phyloP scores from a whole-genome alignment of 2,113 vertebrate species.

The Ailuropoda melanoleuca region DNA sequence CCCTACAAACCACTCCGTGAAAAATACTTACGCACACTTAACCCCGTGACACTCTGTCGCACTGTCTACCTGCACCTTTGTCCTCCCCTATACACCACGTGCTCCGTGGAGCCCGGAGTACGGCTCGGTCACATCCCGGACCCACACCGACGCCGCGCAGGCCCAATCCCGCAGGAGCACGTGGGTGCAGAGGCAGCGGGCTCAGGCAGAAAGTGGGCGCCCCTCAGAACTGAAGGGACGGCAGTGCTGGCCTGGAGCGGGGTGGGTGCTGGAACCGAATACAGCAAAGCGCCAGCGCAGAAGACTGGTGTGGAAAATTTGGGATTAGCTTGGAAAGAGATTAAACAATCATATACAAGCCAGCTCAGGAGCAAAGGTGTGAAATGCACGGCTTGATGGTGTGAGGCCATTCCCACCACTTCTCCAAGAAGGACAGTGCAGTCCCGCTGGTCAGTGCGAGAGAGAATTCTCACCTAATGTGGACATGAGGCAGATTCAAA shows the following conservation, averaged over 20 bases:
- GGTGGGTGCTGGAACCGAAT: neutral
- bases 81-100: rapidly evolving
- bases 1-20: neutral
- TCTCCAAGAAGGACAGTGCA: neutral
- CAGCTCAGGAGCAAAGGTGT: neutral
- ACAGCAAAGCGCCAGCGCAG: neutral
- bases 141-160: rapidly evolving
- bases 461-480: neutral
- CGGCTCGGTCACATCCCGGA: rapidly evolving
- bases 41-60: rapidly evolving
- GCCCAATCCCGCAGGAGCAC: rapidly evolving
- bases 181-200: rapidly evolving
- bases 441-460: neutral
- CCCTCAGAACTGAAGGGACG: neutral
- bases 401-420: rapidly evolving
- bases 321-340: neutral
- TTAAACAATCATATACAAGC: rapidly evolving
- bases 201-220: rapidly evolving
- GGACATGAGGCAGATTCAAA: neutral
- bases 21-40: no score
- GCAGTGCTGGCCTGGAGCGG: neutral
- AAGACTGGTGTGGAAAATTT: rapidly evolving
- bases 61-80: rapidly evolving
- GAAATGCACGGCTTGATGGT: rapidly evolving
- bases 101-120: neutral